Percentiles rank a stretch among this genome's conserved stretches.
phyloP scores from a whole-genome alignment of 2,888 invertebrate species.

The Eupithecia vulgata region DNA sequence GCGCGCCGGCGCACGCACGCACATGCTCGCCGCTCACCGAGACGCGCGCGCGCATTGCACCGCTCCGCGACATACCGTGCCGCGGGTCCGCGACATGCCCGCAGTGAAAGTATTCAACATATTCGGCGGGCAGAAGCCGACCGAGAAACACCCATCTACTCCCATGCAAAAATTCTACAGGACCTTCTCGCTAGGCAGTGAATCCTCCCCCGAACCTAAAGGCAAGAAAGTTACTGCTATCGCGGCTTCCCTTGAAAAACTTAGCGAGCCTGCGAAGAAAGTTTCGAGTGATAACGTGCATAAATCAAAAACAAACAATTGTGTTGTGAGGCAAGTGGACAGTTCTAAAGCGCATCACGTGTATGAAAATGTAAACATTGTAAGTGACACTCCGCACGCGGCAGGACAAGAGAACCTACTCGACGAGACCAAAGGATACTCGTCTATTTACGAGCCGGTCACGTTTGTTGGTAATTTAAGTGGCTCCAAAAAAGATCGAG shows the following conservation, averaged over 20 bases:
- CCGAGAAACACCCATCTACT: slow-evolving; percentile 74
- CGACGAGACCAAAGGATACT: slow-evolving; percentile 76
- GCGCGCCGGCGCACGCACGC: slow-evolving; percentile 63
- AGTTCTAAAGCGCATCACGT: slow-evolving; percentile 63
- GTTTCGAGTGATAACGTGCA: slow-evolving; percentile 61
- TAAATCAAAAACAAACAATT: slow-evolving; percentile 64
- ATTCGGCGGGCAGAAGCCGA: slow-evolving; percentile 82
- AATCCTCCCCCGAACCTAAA: slow-evolving; percentile 70
- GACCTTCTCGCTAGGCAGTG: slow-evolving; percentile 78
- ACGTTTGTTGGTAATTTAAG: slow-evolving; percentile 64
- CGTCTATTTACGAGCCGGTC: slow-evolving; percentile 80
- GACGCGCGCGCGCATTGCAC: slow-evolving; percentile 77
- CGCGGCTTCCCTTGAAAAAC: slow-evolving; percentile 77
- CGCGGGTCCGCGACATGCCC: slow-evolving; percentile 81
- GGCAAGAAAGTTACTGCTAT: slow-evolving; percentile 79
- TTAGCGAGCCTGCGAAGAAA: slow-evolving; percentile 64
- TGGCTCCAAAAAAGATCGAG: slow-evolving; percentile 35
- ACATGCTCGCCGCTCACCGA: slow-evolving; percentile 78
- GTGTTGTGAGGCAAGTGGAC: slow-evolving; percentile 64
- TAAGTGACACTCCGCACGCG: slow-evolving; percentile 54
- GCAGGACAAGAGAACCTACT: slow-evolving; percentile 58
- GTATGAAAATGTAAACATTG: slow-evolving; percentile 80
- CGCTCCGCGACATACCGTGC: slow-evolving; percentile 67
- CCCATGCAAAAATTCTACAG: slow-evolving; percentile 81
- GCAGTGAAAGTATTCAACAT: slow-evolving; percentile 83